Evolutionary conservation across 2,113 vertebrate species (phyloP).

Genomic region (Eudyptes chrysolophus): DNA sequence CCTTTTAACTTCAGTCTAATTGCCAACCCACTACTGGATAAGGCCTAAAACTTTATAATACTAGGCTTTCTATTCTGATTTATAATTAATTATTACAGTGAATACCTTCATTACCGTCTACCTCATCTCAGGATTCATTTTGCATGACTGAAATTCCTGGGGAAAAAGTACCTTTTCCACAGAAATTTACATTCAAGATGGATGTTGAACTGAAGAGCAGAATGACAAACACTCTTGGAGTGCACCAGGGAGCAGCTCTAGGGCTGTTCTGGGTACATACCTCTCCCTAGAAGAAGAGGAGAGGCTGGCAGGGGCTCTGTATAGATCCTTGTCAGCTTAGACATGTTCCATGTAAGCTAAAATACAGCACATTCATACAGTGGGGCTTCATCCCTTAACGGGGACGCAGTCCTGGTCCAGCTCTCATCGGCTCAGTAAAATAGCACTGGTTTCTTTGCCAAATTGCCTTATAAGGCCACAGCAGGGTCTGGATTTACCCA

Average conservation of each 20-base stretch:
- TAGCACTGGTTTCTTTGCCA: background rate
- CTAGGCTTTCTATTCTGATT: background rate
- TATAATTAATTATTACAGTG: background rate
- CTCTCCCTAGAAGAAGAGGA: background rate
- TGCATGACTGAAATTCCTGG: background rate
- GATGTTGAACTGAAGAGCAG: background rate
- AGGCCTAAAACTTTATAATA: background rate
- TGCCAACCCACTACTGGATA: background rate
- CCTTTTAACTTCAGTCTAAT: background rate
- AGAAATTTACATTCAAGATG: background rate
- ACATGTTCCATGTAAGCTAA: background rate
- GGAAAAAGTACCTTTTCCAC: background rate
- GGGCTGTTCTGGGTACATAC: background rate
- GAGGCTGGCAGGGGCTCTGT: background rate
- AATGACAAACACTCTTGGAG: background rate
- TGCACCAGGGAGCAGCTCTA: background rate
- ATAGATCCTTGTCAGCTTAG: background rate
- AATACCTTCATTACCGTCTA: background rate
- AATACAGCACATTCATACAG: background rate
- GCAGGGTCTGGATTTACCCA: background rate
- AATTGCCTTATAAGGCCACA: slow-evolving; percentile 5
- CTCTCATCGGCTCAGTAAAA: background rate
- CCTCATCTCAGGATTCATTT: background rate
- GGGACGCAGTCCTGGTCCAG: background rate
- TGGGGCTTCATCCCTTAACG: background rate